Base-by-base conservation (phyloP, 92 coral and sea anemone genomes). In the Epizoanthus stellaris region DNA sequence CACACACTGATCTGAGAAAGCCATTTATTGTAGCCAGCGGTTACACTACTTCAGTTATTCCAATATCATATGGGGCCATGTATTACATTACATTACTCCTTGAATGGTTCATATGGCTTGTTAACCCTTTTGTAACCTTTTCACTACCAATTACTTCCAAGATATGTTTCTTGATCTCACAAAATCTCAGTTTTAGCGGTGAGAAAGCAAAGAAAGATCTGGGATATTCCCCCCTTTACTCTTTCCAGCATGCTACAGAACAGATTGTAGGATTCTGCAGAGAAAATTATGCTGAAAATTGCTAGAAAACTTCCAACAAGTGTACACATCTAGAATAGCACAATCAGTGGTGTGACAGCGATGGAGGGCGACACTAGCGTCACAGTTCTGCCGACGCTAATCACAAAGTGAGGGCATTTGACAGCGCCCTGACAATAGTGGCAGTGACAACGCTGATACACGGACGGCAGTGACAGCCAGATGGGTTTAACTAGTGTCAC, bases 21-120 rank as follows among this genome's bases (percentile, higher is more conserved):
- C 81, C 87, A n/a, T 84, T 30, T 15, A 42, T 84, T 43, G 23
- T 38, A 17, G 87, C 87, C 71, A 73, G 80, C 23, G 87, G 87
- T 9, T 84, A 80, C 61, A 60, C 61, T 11, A 53, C 58, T 20
- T 42, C 75, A 1, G 75, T 71, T 23, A 25, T 84, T 11, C 65
- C 60, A 3, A 73, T 84, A 57, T 69, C 87, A 0, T 57, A n/a
- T 43, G 16, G 64, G 13, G 25, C 71, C 19, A 40, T 84, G 9
- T 56, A 71, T 23, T 84, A 57, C 21, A 25, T 84, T 84, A 43
- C 70, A 2, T 19, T 84, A 36, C 63, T 84, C 71, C 59, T 84
- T 56, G 87, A 84, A 49, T 84, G 56, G 43, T 42, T 84, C 39
- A 21, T 43, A 43, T 72, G 81, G 87, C 38, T 73, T 8, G 60